phyloP scores from a whole-genome alignment of 2,113 vertebrate genomes.

The Eidolon helvum region DNA sequence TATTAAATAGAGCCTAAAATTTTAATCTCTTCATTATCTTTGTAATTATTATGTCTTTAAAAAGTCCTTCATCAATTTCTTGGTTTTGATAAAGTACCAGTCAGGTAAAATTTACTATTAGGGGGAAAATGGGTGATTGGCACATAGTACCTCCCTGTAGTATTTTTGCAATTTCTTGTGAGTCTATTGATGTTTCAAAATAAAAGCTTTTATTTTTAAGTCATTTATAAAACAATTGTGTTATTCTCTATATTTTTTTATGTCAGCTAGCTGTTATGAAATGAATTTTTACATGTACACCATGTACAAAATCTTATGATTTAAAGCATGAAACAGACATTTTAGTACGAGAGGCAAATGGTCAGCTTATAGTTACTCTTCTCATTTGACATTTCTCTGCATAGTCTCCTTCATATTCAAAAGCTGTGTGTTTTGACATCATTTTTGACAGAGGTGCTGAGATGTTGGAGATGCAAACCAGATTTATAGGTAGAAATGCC shows the following conservation, averaged over 20 bases:
- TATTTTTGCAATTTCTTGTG: not conserved
- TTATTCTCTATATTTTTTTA: not conserved
- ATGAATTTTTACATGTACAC: not conserved
- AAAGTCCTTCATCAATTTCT: not conserved
- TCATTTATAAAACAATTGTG: not conserved
- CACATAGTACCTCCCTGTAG: not conserved
- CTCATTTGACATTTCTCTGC: not conserved
- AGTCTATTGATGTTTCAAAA: not conserved
- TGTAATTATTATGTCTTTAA: not conserved
- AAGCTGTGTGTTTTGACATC: not conserved
- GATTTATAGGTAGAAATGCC: not conserved
- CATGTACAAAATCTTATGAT: not conserved
- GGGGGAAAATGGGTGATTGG: too few relatives aligned
- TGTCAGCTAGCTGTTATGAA: not conserved
- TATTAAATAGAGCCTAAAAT: not conserved
- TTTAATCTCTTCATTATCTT: not conserved
- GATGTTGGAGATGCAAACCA: not conserved
- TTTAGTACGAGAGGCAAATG: not conserved
- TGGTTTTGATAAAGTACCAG: not conserved
- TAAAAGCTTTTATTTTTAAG: not conserved
- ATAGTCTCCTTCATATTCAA: not conserved
- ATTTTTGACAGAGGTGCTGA: not conserved
- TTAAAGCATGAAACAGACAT: not conserved
- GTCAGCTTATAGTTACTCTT: not conserved
- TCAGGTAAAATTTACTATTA: not conserved